These are phyloP conservation scores for Xenopus tropicalis DNA, from an alignment of 2,113 vertebrate species.

Conservation along the genomic window UCB_Xtro_10.0 CM004448.2:42151501-42152000, in stretches of 20 bases:
- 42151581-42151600: conserved; percentile 28
- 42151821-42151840: neutral
- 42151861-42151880: neutral
- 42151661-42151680: conserved; percentile 52
- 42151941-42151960: conserved; percentile 50
- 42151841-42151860: neutral
- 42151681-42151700: conserved; percentile 45
- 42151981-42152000: conserved; percentile 68
- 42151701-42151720: conserved; percentile 1
- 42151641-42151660: conserved; percentile 45
- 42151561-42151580: conserved; percentile 30
- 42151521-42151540: conserved; percentile 28
- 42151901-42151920: neutral
- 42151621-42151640: conserved; percentile 41
- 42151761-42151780: neutral
- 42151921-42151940: neutral
- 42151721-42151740: neutral
- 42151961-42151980: conserved; percentile 81
- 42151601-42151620: conserved; percentile 38
- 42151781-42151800: neutral
- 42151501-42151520: conserved; percentile 19
- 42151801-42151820: neutral
- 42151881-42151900: neutral
- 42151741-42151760: neutral
- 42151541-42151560: conserved; percentile 19